These are phyloP conservation scores for Galagoides demidoff DNA, from an alignment of 2,797 vertebrate genomes.

Conservation along the genomic window DNA sequence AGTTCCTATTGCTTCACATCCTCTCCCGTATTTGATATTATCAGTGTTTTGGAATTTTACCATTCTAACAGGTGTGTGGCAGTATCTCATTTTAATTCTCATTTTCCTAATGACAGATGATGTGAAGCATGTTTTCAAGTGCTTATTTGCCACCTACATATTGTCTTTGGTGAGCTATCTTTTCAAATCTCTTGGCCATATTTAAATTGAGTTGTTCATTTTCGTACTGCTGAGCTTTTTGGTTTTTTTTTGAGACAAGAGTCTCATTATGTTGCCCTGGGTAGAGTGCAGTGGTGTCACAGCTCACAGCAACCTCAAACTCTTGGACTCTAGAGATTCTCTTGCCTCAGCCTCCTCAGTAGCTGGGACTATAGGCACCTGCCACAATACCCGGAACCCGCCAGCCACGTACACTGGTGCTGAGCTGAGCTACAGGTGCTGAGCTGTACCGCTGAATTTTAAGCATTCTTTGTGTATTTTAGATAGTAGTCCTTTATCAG, in stretches of 20 bases:
- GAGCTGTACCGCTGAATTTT: background rate
- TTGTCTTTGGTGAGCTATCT: background rate
- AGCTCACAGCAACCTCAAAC: too few relatives aligned
- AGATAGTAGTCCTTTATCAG: background rate
- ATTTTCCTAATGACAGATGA: background rate
- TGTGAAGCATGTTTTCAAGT: background rate
- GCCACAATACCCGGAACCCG: too few relatives aligned
- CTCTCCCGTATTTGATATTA: background rate
- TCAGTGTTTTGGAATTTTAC: background rate
- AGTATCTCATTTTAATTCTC: background rate
- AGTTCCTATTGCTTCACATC: background rate
- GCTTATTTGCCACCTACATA: background rate
- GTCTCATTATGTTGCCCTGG: too few relatives aligned
- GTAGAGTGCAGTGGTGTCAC: too few relatives aligned
- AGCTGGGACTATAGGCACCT: too few relatives aligned
- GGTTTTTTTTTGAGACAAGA: background rate
- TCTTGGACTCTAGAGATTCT: too few relatives aligned
- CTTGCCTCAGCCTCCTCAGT: too few relatives aligned
- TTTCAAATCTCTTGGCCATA: background rate
- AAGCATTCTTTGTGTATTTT: background rate
- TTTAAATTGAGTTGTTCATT: background rate
- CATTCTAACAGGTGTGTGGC: background rate
- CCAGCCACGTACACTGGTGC: too few relatives aligned
- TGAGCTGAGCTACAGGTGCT: too few relatives aligned
- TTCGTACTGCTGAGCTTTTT: too few relatives aligned